phyloP scores from a whole-genome alignment of 2,113 vertebrate genomes.

The Perca flavescens region DNA sequence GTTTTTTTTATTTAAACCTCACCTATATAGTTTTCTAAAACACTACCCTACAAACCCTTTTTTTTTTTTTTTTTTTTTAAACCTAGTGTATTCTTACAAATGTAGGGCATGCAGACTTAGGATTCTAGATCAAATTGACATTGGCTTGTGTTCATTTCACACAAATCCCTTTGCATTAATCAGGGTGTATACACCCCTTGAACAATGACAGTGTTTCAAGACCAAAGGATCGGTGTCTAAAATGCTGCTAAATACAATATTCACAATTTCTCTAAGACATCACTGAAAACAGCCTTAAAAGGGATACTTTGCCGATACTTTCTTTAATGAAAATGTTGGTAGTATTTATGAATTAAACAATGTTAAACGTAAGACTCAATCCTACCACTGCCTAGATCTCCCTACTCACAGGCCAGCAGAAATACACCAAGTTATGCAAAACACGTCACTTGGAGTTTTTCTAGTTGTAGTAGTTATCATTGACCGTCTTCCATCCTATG shows the following conservation, averaged over 20 bases:
- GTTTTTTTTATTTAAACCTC: neutral
- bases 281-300: too few species aligned
- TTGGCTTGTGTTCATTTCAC: conserved; percentile 4
- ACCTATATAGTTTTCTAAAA: conserved; percentile 6
- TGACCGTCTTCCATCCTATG: too few species aligned
- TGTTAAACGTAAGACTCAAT: too few species aligned
- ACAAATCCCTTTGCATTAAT: neutral
- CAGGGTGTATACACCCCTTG: neutral
- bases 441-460: too few species aligned
- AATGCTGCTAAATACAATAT: neutral
- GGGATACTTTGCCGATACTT: too few species aligned
- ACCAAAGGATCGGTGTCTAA: neutral
- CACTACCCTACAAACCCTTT: conserved; percentile 17
- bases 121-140: conserved; percentile 14
- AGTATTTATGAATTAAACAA: too few species aligned
- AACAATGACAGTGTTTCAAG: neutral
- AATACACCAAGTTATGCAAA: too few species aligned
- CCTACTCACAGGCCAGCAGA: too few species aligned
- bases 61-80: neutral
- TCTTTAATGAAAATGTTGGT: too few species aligned
- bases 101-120: conserved; percentile 7
- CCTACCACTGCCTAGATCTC: too few species aligned
- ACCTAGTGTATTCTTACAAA: neutral
- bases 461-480: too few species aligned
- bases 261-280: neutral